A percentile compares a stretch with the other conserved stretches of the same genome.
These are phyloP conservation scores for Dryoscopus gambensis DNA, from an alignment of 2,113 vertebrate genomes.

Conservation along the genomic window DNA sequence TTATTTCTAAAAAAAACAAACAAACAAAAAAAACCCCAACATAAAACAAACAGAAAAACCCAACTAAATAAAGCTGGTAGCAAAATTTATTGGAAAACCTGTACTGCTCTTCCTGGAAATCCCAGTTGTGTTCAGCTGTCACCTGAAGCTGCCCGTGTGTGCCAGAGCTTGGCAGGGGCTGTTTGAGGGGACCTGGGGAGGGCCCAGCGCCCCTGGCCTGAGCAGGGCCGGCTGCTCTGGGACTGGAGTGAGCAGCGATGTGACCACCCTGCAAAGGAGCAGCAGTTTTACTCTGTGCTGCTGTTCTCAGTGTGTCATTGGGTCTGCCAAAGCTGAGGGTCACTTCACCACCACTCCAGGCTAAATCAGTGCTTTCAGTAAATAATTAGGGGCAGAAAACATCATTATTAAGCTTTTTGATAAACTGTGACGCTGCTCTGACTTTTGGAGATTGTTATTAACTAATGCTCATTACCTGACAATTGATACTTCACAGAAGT, in stretches of 20 bases:
- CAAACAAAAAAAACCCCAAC: too few relatives aligned
- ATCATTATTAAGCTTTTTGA: not conserved
- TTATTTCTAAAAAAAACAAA: not conserved
- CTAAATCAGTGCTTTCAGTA: not conserved
- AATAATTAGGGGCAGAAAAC: not conserved
- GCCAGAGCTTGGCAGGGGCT: not conserved
- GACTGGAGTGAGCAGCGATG: accelerated
- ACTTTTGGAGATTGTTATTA: not conserved
- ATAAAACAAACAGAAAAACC: too few relatives aligned
- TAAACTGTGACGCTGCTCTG: not conserved
- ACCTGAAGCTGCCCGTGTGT: accelerated
- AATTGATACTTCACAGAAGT: not conserved
- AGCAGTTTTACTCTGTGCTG: not conserved
- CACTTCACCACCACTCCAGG: not conserved
- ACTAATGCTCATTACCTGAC: not conserved
- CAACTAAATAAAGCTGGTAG: not conserved
- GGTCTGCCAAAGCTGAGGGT: not conserved
- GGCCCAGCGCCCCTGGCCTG: not conserved
- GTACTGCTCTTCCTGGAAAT: not conserved
- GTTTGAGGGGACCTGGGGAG: not conserved
- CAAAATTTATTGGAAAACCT: not conserved
- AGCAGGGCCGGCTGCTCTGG: not conserved
- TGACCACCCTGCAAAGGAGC: not conserved
- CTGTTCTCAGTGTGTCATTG: not conserved
- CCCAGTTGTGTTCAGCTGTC: accelerated